Evolutionary conservation across 1,140 invertebrate genomes (phyloP).

Genomic region (Neelides sp.): DNA sequence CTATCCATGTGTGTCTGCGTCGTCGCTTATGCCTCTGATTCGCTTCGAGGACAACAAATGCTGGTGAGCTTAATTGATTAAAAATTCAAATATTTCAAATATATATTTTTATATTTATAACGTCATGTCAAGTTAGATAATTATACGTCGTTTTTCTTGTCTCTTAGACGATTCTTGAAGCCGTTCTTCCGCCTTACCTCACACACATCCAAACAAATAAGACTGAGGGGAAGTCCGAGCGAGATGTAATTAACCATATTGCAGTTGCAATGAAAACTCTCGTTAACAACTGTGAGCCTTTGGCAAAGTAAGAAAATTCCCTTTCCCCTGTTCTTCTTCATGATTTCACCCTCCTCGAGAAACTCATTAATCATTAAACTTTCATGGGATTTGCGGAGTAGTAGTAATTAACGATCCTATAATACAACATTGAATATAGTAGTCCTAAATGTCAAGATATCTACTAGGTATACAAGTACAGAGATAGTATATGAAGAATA

Average conservation of each 20-base stretch:
- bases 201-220: constrained; percentile 82
- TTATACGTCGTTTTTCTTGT: constrained; percentile 6
- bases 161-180: constrained; percentile 80
- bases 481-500: too few relatives aligned
- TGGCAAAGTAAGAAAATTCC: constrained; percentile 84
- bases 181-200: constrained; percentile 86
- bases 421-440: neutral
- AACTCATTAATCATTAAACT: too few relatives aligned
- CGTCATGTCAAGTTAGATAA: neutral
- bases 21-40: constrained; percentile 92
- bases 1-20: constrained; percentile 94
- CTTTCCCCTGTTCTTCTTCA: constrained; percentile 9
- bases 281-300: constrained; percentile 87
- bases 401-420: too few relatives aligned
- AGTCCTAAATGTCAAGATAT: too few relatives aligned
- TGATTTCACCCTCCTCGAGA: too few relatives aligned
- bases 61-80: constrained; percentile 60
- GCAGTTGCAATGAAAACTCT: constrained; percentile 90
- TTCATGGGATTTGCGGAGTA: too few relatives aligned
- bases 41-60: constrained; percentile 92
- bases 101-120: too few relatives aligned
- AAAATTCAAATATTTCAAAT: too few relatives aligned
- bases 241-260: constrained; percentile 87
- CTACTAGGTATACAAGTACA: too few relatives aligned
- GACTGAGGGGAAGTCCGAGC: constrained; percentile 74